phyloP scores from a whole-genome alignment of 2,113 vertebrate species.

The Corapipo altera region DNA sequence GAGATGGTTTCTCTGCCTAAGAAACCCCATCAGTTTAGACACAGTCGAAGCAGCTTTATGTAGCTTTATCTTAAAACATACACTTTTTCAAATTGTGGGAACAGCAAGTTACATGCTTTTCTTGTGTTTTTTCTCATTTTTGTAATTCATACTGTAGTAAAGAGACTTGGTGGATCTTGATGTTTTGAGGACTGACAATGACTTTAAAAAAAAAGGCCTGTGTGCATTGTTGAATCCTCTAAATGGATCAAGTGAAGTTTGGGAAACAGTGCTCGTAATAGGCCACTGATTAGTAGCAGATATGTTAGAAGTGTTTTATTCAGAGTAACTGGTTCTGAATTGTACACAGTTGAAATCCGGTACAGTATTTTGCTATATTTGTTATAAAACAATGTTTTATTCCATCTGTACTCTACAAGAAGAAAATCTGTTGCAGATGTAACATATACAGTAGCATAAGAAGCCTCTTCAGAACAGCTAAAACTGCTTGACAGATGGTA shows the following conservation, averaged over 20 bases:
- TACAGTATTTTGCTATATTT: constrained; percentile 35
- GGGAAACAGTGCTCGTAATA: not conserved
- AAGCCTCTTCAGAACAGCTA: constrained; percentile 23
- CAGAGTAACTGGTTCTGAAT: not conserved
- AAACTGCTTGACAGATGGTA: constrained; percentile 51
- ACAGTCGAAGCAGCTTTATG: not conserved
- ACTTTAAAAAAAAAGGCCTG: not conserved
- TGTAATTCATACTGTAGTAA: not conserved
- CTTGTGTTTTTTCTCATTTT: not conserved
- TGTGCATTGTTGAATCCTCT: not conserved
- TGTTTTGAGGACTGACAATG: not conserved
- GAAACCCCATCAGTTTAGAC: not conserved
- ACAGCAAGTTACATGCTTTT: not conserved
- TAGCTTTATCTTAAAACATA: not conserved
- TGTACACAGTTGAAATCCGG: not conserved
- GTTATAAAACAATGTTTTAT: constrained; percentile 54
- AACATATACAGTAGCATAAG: not conserved
- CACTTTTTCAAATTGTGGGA: not conserved
- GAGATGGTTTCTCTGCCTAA: not conserved
- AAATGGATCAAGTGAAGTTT: not conserved
- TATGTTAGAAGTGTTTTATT: not conserved
- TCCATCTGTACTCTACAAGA: constrained; percentile 53
- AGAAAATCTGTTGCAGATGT: constrained; percentile 62
- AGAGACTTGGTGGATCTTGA: not conserved
- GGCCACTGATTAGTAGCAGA: not conserved